Percentiles rank a stretch among this genome's conserved stretches.
phyloP scores from a whole-genome alignment of 1,140 invertebrate species.

The Euglossa dilemma region DNA sequence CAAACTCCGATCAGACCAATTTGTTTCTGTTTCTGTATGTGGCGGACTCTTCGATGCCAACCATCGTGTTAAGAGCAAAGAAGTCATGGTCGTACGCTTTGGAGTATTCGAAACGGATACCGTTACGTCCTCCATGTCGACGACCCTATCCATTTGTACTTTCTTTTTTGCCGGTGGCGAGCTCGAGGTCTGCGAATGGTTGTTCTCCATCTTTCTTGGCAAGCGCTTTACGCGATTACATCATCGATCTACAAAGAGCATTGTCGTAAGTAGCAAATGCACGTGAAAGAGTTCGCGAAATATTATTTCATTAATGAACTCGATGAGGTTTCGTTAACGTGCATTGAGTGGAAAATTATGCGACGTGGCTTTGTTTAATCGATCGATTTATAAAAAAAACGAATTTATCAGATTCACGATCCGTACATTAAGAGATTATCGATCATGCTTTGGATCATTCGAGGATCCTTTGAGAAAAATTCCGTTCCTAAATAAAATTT shows the following conservation, averaged over 20 bases:
- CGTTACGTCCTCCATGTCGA: slow-evolving; percentile 70
- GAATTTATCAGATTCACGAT: not conserved
- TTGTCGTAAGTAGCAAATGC: slow-evolving; percentile 19
- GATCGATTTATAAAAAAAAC: not conserved
- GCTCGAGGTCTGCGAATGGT: slow-evolving; percentile 35
- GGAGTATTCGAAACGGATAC: slow-evolving; percentile 43
- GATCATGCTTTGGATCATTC: not conserved
- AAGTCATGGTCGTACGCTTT: slow-evolving; percentile 68
- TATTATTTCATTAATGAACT: slow-evolving; percentile 3
- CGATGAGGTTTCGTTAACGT: not conserved
- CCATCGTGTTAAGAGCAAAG: slow-evolving; percentile 73
- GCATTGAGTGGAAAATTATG: not conserved
- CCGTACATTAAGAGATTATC: not conserved
- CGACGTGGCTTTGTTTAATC: not conserved
- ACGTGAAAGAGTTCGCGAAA: too few relatives aligned
- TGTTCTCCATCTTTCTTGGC: slow-evolving; percentile 30
- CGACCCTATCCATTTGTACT: slow-evolving; percentile 69
- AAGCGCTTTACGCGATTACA: slow-evolving; percentile 28
- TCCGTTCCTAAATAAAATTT: not conserved
- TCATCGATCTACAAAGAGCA: slow-evolving; percentile 41
- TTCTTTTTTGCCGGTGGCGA: slow-evolving; percentile 61
- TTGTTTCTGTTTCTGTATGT: slow-evolving; percentile 31
- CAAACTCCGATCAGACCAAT: slow-evolving; percentile 82
- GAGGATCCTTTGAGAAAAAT: not conserved
- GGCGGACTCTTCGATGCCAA: slow-evolving; percentile 55